A percentile compares a stretch with the other conserved stretches of the same genome.
These are phyloP conservation scores for Gnathonemus longibarbis DNA, from an alignment of 2,113 vertebrate species.

Conservation along the genomic window DNA sequence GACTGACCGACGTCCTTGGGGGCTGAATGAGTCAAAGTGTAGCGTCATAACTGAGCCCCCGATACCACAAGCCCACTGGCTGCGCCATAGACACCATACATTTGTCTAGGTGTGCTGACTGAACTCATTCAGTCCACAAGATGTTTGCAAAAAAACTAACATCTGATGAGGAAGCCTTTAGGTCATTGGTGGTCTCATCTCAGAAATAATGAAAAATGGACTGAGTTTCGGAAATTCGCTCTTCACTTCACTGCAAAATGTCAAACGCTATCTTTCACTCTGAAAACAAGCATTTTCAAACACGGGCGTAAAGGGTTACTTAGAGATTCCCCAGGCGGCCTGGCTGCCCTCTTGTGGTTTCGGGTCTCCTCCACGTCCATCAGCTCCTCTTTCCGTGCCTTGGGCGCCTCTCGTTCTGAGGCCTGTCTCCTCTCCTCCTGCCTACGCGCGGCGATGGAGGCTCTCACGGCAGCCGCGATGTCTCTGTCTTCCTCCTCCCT, in stretches of 20 bases:
- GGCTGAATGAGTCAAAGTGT: slow-evolving; percentile 24
- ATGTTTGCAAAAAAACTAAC: background rate
- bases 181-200: background rate
- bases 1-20: slow-evolving; percentile 53
- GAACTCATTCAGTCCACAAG: background rate
- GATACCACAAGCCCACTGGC: background rate
- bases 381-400: slow-evolving; percentile 64
- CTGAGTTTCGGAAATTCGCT: background rate
- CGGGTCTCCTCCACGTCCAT: slow-evolving; percentile 45
- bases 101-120: background rate
- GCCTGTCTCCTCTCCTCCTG: slow-evolving; percentile 67
- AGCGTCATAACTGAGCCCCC: background rate
- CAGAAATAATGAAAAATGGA: background rate
- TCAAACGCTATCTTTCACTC: background rate
- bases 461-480: slow-evolving; percentile 77
- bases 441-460: slow-evolving; percentile 67
- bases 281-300: background rate
- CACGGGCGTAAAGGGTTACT: slow-evolving; percentile 47
- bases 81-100: background rate
- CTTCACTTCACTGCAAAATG: background rate
- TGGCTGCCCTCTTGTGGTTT: slow-evolving; percentile 46
- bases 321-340: slow-evolving; percentile 54
- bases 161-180: background rate
- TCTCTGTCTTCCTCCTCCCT: slow-evolving; percentile 93
- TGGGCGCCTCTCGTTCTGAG: slow-evolving; percentile 64